phyloP scores from a whole-genome alignment of 2,113 vertebrate genomes.

The Chunga burmeisteri region DNA sequence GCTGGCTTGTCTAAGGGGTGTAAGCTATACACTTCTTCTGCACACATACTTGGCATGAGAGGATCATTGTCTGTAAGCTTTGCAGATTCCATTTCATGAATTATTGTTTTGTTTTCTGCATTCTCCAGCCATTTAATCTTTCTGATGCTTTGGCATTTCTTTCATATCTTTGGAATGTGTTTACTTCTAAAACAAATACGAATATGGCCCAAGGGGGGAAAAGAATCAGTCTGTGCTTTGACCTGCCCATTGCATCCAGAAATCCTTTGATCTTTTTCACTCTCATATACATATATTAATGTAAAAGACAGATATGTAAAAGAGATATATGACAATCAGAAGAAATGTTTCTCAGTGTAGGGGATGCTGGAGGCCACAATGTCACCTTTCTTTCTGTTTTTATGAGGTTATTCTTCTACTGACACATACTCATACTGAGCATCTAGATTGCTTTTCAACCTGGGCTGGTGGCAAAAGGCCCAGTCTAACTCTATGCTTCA shows the following conservation, averaged over 20 bases:
- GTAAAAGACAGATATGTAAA: neutral
- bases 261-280: neutral
- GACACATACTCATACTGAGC: neutral
- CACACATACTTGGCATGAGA: neutral
- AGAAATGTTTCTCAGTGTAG: neutral
- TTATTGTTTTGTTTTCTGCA: neutral
- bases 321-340: neutral
- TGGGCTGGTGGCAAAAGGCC: neutral
- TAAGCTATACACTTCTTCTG: neutral
- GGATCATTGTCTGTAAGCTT: neutral
- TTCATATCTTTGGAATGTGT: constrained; percentile 20
- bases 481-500: neutral
- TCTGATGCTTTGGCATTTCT: neutral
- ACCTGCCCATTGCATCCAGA: neutral
- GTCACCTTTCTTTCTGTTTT: neutral
- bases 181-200: neutral
- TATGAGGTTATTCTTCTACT: neutral
- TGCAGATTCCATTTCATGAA: neutral
- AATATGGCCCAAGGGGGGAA: neutral
- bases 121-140: neutral
- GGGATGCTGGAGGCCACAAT: neutral
- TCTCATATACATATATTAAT: neutral
- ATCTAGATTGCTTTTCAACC: neutral
- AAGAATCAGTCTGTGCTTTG: neutral
- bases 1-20: neutral